Evolutionary conservation across 2,888 invertebrate species (phyloP), one percentile per base, ranked within the genome.

Genomic region (Caenorhabditis sulstoni): DNA sequence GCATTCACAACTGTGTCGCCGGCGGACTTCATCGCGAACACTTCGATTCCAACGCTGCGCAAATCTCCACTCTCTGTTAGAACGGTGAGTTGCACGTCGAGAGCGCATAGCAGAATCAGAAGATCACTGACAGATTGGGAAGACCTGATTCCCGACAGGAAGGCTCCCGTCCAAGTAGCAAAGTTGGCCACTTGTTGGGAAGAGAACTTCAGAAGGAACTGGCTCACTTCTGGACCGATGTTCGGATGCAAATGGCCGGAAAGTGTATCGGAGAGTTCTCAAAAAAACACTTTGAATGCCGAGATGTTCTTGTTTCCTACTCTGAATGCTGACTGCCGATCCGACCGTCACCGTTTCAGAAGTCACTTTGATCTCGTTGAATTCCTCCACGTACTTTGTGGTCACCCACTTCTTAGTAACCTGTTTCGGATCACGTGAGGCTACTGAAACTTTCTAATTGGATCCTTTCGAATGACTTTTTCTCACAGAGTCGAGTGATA

Each of bases 301-400:
- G 47, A 14, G 12, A 7, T 59, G 12, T 49, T 64, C 16, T 1
- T 7, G 44, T 11, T 35, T 3, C 52, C 44, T 1, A 67, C 68
- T 39, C 20, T 79, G 65, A 29, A 74, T 73, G n/a, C 9, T 41
- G 0, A 59, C 16, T 39, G 75, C 93, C 1, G 95, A 94, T 0
- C 96, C 96, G 81, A 96, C 92, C 85, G 91, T 92, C 3, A 96
- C 90, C 0, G 93, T 93, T 45, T 92, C 88, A 0, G 92, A 91
- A 11, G 61, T 73, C 35, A 93, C 91, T 12, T 91, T 89, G 67
- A 94, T 92, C 74, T 91, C 90, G 55, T 79, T 75, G 47, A 80
- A 76, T n/a, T 80, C 75, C 35, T 66, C 50, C 37, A 74, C 70
- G 50, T 59, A 70, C 44, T 53, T 70, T 7, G 68, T 70, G 7